A percentile compares a stretch with the other conserved stretches of the same genome.
These are phyloP conservation scores for Tiaroga cobitis DNA, from an alignment of 2,797 vertebrate species.

Conservation along the genomic window DNA sequence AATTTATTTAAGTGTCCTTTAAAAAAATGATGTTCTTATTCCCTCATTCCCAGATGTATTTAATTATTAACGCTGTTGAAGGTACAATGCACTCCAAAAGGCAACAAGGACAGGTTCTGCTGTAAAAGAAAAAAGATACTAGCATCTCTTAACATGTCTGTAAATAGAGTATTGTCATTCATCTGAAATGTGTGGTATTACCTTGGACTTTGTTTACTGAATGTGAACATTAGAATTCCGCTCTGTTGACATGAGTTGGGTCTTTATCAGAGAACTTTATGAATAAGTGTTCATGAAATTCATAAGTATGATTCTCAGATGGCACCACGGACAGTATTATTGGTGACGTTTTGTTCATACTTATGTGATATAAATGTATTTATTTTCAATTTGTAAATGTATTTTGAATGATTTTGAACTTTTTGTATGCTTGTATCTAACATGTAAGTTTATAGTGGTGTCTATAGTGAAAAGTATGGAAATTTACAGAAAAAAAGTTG, in stretches of 20 bases:
- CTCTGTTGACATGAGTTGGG: slow-evolving; percentile 1
- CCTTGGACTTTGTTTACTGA: slow-evolving; percentile 29
- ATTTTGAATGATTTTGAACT: slow-evolving; percentile 53
- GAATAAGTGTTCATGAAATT: slow-evolving; percentile 25
- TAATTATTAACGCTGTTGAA: slow-evolving; percentile 1
- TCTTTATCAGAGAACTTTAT: neutral
- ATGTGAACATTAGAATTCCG: slow-evolving; percentile 24
- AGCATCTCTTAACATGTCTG: slow-evolving; percentile 40
- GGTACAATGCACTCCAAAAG: slow-evolving; percentile 3
- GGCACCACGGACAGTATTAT: slow-evolving; percentile 45
- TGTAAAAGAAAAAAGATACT: slow-evolving; percentile 29
- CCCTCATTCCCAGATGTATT: slow-evolving; percentile 21
- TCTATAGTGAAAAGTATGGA: slow-evolving; percentile 50
- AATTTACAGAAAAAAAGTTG: slow-evolving; percentile 51
- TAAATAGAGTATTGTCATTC: slow-evolving; percentile 59
- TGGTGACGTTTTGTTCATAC: slow-evolving; percentile 42
- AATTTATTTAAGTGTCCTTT: slow-evolving; percentile 59
- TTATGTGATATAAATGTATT: slow-evolving; percentile 57
- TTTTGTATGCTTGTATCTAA: slow-evolving; percentile 57
- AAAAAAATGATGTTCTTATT: slow-evolving; percentile 13
- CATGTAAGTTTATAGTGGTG: slow-evolving; percentile 55
- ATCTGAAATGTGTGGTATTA: slow-evolving; percentile 53
- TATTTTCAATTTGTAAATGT: slow-evolving; percentile 61
- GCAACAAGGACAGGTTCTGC: slow-evolving; percentile 7
- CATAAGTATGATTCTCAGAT: slow-evolving; percentile 17